Evolutionary conservation across 2,888 invertebrate species (phyloP), one percentile per base, ranked within the genome.

Genomic region (Zhuqinia jingwanae): DNA sequence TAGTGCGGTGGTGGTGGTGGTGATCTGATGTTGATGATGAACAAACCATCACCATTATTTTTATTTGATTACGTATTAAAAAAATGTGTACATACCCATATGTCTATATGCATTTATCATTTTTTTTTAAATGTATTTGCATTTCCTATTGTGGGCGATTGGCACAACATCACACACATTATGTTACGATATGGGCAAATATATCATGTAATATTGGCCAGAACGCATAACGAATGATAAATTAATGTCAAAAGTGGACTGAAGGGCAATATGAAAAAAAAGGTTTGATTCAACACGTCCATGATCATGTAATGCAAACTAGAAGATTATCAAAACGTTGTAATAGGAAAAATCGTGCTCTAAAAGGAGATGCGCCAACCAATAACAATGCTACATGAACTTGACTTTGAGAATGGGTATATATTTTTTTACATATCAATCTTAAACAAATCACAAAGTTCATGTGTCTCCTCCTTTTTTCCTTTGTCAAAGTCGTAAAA

Each of bases 201-300:
- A 17, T 36, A 25, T 50, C 36, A 47, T 27, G 50, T 58, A 75
- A 22, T 63, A 53, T 76, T 65, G 83, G 53, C 56, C 53, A 68
- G 76, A 53, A 36, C 36, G 76, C 47, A n/a, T n/a, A 68, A 53
- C 65, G 45, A 76, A 83, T 83, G 83, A 83, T 83, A 63, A 83
- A 83, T 76, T 65, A 76, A 65, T 82, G 82, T 82, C 70, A 65
- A 76, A 76, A 27, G 53, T 53, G 56, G 65, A 65, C 65, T 83
- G 83, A 83, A 83, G 83, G 83, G 76, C 76, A 75, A 83, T 76
- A 53, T 76, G 17, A 76, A 83, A 75, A 78, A 78, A n/a, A n/a
- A n/a, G n/a, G n/a, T 6, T 22, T 58, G 76, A 83, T 83, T 83
- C 76, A 83, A 65, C 76, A 83, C 83, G 50, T 75, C 45, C 63